phyloP scores from a whole-genome alignment of 2,888 invertebrate species.

The Steinernema carpocapsae region DNA sequence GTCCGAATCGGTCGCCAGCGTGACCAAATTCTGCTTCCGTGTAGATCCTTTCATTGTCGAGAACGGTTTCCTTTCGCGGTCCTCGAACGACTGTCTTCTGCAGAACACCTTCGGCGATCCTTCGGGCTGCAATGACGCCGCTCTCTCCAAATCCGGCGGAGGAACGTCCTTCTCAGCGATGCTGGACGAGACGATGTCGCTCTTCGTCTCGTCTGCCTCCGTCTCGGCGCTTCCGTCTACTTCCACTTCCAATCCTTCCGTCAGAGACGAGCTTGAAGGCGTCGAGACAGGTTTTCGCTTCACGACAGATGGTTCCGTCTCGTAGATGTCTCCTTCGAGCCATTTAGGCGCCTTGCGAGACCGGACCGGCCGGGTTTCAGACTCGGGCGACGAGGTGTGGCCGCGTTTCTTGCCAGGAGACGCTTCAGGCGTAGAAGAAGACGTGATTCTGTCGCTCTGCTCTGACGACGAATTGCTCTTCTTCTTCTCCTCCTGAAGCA shows the following conservation, averaged over 20 bases:
- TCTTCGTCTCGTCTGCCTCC: neutral
- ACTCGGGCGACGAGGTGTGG: neutral
- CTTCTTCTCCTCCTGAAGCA: neutral
- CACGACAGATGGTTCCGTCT: neutral
- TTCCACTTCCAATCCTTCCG: neutral
- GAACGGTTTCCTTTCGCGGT: neutral
- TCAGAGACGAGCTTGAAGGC: neutral
- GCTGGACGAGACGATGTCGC: neutral
- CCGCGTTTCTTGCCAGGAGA: constrained; percentile 3
- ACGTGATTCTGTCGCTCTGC: constrained; percentile 6
- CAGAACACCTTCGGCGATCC: constrained; percentile 16
- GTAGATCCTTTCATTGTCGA: neutral
- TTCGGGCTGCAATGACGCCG: constrained; percentile 1
- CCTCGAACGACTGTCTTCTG: constrained; percentile 20
- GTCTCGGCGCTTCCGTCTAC: neutral
- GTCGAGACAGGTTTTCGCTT: neutral
- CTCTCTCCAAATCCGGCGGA: neutral
- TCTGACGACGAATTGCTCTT: too few species aligned
- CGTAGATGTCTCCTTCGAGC: neutral
- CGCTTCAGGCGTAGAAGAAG: neutral
- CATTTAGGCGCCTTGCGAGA: neutral
- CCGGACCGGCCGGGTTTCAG: neutral
- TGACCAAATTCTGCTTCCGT: constrained; percentile 23
- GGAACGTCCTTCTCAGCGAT: neutral
- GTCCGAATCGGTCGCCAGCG: constrained; percentile 21